These are phyloP conservation scores for Aphidius gifuensis DNA, from an alignment of 1,140 invertebrate species.

Conservation along the genomic window DNA sequence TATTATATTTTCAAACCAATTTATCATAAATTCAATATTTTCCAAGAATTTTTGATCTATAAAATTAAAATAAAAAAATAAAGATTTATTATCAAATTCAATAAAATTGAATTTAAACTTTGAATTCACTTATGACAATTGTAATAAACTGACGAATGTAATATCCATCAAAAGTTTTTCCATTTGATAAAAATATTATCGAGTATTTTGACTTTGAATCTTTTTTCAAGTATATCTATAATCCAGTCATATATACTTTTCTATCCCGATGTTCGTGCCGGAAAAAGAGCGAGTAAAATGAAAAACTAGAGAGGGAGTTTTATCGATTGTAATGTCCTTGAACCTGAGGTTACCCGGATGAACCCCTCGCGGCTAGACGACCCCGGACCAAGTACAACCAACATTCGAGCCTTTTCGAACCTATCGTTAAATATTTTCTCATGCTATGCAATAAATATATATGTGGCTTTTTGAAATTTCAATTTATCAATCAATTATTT, in stretches of 20 bases:
- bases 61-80: no score
- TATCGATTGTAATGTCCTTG: constrained; percentile 30
- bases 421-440: not conserved
- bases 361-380: constrained; percentile 28
- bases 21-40: no score
- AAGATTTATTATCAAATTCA: no score
- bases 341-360: constrained; percentile 27
- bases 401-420: constrained; percentile 11
- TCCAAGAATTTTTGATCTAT: no score
- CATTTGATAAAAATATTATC: no score
- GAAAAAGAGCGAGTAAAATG: not conserved
- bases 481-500: not conserved
- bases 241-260: not conserved
- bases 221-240: no score
- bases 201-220: not conserved
- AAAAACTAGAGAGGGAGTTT: constrained; percentile 14
- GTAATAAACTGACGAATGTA: no score
- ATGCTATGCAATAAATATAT: not conserved
- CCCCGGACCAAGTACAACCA: constrained; percentile 24
- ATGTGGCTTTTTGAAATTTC: not conserved
- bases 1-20: no score
- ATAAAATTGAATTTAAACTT: no score
- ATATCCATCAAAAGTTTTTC: no score
- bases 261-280: constrained; percentile 13
- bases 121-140: no score